Evolutionary conservation across 2,113 vertebrate species (phyloP), one percentile per base, ranked within the genome.

Genomic region (Thalassoma bifasciatum): DNA sequence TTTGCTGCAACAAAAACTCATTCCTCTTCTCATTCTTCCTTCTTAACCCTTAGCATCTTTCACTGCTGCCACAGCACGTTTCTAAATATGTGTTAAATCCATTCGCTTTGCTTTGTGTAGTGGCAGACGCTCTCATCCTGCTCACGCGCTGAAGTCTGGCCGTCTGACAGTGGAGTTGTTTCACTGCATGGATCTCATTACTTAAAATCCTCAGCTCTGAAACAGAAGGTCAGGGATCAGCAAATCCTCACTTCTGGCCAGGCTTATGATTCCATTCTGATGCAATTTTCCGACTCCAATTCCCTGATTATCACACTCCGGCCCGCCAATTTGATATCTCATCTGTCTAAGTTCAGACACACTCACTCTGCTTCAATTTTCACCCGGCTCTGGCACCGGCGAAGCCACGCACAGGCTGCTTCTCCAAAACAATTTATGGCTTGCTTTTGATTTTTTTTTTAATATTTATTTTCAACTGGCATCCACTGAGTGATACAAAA

Each of bases 161-260:
- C 37, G 67, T 77, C 65, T 68, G 59, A 75, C 46, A 30, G 76
- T 37, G 77, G 84, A 86, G 70, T 88, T 81, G 84, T 88, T 87
- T 82, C 67, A 73, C 79, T 70, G 77, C 84, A 86, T 89, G 74
- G 86, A 91, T 92, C 90, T 93, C 92, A 93, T 93, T 92, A 93
- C 89, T 86, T 86, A 84, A 91, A 90, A 92, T 84, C 86, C 79
- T 87, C 84, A 69, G 80, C 80, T 89, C 86, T 91, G 84, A 93
- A 91, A 91, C 91, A 91, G 88, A 92, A 90, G 92, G 91, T 93
- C 93, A 94, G 82, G 89, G 85, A 86, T 93, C 87, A 90, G 88
- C 87, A 90, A 91, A 93, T 91, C 87, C 83, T 76, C 86, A 85
- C 85, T 87, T 74, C 85, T 84, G 86, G 83, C 75, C 70, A 56